Evolutionary conservation across 2,113 vertebrate species (phyloP), one percentile per base, ranked within the genome.

Genomic region (Halichoerus grypus): DNA sequence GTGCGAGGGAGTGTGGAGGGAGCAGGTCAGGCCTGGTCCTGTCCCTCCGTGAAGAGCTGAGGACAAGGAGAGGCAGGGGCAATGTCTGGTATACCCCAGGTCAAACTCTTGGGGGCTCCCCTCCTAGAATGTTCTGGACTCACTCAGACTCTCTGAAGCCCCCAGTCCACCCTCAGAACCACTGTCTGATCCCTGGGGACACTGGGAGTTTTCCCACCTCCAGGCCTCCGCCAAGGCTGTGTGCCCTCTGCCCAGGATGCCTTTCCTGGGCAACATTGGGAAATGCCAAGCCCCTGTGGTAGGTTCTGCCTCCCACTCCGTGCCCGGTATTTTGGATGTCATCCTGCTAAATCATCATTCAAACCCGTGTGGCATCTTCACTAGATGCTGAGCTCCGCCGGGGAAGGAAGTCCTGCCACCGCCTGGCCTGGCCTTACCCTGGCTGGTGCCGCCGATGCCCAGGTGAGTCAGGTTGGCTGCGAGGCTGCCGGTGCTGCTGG

Each of bases 381-480:
- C 72, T 28, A 65, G 42, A 19, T 1, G 4, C 10, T 21, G 49
- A 67, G 22, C 42, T 76, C 36, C 49, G 49, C 28, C 3, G 14
- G 76, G n/a, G n/a, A 36, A 74, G 46, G 36, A 18, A 15, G 9
- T 3, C 0, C 22, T 15, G 49, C 1, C 12, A 2, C 22, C 31
- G 0, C n/a, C 74, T 8, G 8, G n/a, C 2, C 7, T 0, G 0
- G 1, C 8, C 98, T 98, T 99, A 99, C 99, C 99, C 93, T 99
- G 99, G 97, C 97, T 99, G 97, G 99, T 98, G 10, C 99, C 98
- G 53, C 99, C 99, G 97, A 99, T 99, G 98, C 99, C 99, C 98
- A 99, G 98, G 98, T 99, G 99, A 21, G 99, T 99, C 98, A 99
- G 99, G 98, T 99, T 99, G 98, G 99, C 99, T 69, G 99, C 99